phyloP scores from a whole-genome alignment of 2,113 vertebrate genomes.

The Nettapus auritus region DNA sequence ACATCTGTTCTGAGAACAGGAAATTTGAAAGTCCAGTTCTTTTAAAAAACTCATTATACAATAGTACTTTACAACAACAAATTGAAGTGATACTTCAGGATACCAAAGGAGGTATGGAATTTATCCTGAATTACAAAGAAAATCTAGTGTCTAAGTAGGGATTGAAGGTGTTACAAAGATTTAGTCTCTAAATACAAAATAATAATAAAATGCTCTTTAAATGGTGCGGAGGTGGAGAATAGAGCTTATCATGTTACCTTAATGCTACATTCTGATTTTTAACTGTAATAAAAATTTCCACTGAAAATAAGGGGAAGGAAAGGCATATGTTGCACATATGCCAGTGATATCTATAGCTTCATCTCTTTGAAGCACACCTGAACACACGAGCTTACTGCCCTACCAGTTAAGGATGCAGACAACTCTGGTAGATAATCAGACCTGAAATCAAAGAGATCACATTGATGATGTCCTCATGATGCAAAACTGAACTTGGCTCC shows the following conservation, averaged over 20 bases:
- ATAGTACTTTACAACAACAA: not conserved
- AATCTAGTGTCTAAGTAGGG: not conserved
- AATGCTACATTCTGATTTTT: not conserved
- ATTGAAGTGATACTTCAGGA: not conserved
- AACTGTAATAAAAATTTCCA: not conserved
- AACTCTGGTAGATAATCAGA: not conserved
- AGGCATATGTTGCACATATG: not conserved
- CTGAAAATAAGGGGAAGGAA: not conserved
- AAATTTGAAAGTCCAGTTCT: not conserved
- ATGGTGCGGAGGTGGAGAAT: not conserved
- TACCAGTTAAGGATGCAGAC: not conserved
- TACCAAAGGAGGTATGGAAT: not conserved
- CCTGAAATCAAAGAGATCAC: not conserved
- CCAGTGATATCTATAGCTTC: not conserved
- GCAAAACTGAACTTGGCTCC: not conserved
- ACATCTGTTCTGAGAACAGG: not conserved
- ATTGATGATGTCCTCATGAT: not conserved
- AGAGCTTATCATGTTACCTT: not conserved
- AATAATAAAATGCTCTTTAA: not conserved
- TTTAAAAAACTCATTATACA: not conserved
- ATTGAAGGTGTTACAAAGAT: not conserved
- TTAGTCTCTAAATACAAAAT: not conserved
- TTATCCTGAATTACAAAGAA: not conserved
- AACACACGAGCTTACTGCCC: not conserved
- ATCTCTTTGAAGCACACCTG: not conserved